Conservation (phyloP, 2,113 vertebrate genomes). For the Podarcis muralis region DNA sequence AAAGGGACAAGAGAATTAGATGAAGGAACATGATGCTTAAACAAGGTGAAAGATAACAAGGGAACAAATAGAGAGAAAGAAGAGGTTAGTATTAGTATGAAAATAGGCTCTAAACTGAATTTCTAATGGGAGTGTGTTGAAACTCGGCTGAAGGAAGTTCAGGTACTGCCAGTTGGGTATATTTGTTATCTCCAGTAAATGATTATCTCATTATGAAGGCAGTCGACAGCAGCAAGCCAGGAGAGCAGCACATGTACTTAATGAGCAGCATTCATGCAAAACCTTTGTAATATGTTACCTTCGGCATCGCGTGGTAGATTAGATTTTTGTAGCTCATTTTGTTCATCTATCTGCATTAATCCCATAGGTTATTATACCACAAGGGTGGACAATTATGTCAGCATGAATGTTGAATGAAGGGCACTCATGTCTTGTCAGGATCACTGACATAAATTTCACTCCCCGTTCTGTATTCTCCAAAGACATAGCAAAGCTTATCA, state of each 20-base stretch:
- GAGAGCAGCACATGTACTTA: conserved; percentile 12
- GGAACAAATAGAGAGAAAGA: not conserved
- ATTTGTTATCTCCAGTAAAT: conserved; percentile 53
- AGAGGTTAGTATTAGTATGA: not conserved
- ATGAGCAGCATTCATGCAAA: conserved; percentile 19
- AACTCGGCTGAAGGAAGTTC: conserved; percentile 13
- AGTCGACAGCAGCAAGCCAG: not conserved
- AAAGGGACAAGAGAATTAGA: not conserved
- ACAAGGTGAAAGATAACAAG: not conserved
- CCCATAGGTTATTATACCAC: conserved; percentile 1
- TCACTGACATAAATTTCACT: conserved; percentile 10
- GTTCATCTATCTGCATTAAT: conserved; percentile 15
- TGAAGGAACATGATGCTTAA: not conserved
- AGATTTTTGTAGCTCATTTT: not conserved
- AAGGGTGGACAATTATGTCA: not conserved
- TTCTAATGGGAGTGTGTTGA: conserved; percentile 7
- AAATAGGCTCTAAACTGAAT: conserved; percentile 41
- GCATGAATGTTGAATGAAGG: conserved; percentile 19
- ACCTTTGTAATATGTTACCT: conserved; percentile 13
- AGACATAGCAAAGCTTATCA: not conserved
- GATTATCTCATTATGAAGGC: conserved; percentile 32
- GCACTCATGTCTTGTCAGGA: not conserved
- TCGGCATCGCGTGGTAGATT: conserved; percentile 24
- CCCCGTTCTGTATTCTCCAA: not conserved
- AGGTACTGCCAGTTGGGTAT: conserved; percentile 7